Conservation (phyloP, 2,113 vertebrate genomes). For the Oncorhynchus tshawytscha region DNA sequence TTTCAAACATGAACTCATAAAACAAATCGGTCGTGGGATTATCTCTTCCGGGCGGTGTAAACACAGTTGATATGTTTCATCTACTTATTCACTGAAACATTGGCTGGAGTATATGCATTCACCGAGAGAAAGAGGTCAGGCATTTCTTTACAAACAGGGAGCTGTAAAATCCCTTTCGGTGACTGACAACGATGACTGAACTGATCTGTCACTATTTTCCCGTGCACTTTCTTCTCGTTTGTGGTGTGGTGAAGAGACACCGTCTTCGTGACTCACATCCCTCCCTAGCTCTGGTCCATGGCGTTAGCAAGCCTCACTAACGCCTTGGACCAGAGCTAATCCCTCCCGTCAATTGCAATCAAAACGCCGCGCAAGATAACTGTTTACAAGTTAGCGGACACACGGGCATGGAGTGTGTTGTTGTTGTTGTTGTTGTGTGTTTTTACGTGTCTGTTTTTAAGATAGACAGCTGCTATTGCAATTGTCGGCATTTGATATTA, state of each 20-base stretch:
- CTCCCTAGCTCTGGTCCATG: background rate
- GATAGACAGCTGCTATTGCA: conserved; percentile 49
- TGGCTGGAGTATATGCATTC: background rate
- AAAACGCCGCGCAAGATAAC: background rate
- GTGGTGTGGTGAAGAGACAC: background rate
- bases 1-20: background rate
- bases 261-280: background rate
- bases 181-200: conserved; percentile 2
- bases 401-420: conserved; percentile 1
- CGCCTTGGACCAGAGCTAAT: background rate
- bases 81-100: background rate
- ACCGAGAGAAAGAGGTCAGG: background rate
- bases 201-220: conserved; percentile 4
- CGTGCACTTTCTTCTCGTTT: conserved; percentile 22
- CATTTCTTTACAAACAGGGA: conserved; percentile 13
- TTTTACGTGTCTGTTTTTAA: background rate
- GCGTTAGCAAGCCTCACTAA: too few species aligned
- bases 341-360: background rate
- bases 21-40: background rate
- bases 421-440: too few species aligned
- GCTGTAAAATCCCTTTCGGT: conserved; percentile 21
- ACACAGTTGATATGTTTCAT: background rate
- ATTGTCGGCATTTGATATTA: conserved; percentile 61
- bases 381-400: conserved; percentile 36
- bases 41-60: background rate